These are phyloP conservation scores for Martes martes DNA, from an alignment of 2,113 vertebrate genomes.

Conservation along the genomic window DNA sequence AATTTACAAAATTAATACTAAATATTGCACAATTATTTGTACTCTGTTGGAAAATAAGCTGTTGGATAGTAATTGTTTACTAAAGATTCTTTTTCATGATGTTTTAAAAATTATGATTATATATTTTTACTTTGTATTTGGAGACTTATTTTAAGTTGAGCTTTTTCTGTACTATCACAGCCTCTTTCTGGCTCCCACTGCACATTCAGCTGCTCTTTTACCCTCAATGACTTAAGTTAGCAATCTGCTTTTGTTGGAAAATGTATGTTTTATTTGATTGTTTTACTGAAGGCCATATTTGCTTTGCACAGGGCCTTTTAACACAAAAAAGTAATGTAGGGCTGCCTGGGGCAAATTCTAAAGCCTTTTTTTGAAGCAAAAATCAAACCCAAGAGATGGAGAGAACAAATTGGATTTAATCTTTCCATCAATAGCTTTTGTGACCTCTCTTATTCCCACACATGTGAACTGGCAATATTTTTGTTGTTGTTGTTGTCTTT, in stretches of 20 bases:
- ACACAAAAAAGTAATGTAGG: background rate
- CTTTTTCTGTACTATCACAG: background rate
- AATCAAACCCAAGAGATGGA: slow-evolving; percentile 20
- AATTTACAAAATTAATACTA: background rate
- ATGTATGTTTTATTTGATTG: background rate
- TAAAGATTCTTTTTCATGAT: background rate
- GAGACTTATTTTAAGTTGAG: background rate
- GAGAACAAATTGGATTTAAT: slow-evolving; percentile 58
- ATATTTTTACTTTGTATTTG: background rate
- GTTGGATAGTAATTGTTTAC: background rate
- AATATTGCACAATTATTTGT: background rate
- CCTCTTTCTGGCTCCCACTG: background rate
- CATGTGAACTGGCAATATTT: background rate
- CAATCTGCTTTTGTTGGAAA: background rate
- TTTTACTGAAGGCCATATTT: slow-evolving; percentile 27
- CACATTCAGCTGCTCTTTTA: background rate
- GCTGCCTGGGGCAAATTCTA: background rate
- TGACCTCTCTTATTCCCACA: slow-evolving; percentile 29
- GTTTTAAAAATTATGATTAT: background rate
- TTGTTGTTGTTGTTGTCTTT: background rate
- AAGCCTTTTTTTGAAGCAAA: background rate
- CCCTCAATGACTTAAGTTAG: background rate
- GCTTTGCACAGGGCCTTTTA: slow-evolving; percentile 29
- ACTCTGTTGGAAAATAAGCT: background rate
- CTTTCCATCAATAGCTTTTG: background rate